Base-by-base conservation (phyloP, 2,888 invertebrate species). In the Kuschelorhynchus macadamiae region DNA sequence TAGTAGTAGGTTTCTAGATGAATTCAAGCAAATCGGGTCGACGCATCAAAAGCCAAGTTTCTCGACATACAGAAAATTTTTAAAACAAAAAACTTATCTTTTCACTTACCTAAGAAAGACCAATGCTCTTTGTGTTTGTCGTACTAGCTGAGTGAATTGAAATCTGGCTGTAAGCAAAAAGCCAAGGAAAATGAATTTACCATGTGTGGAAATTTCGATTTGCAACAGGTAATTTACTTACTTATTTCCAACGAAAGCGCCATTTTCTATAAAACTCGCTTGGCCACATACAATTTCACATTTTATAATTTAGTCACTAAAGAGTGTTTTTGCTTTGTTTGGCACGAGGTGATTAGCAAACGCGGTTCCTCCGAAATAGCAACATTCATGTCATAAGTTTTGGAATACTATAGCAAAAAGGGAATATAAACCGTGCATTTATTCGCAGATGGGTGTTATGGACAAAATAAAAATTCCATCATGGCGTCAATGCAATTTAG, bases 101-200 rank as follows among this genome's bases (percentile, higher is more conserved):
- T 73, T 52, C 64, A 64, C 32, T 41, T 49, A 1, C 71, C 74
- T 8, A 74, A 74, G 46, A 74, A 74, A 41, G 73, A 74, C 52
- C 25, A 25, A 7, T 25, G 25, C 7, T 25, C 25, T 25, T 25
- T 25, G 25, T 25, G 25, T 71, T n/a, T n/a, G n/a, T n/a, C n/a
- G n/a, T n/a, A n/a, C n/a, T n/a, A n/a, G n/a, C n/a, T n/a, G n/a
- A n/a, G n/a, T n/a, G n/a, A n/a, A n/a, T n/a, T n/a, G n/a, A n/a
- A n/a, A n/a, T n/a, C n/a, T n/a, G n/a, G n/a, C n/a, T n/a, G n/a
- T n/a, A n/a, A n/a, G n/a, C n/a, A n/a, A n/a, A n/a, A n/a, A n/a
- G n/a, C n/a, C n/a, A n/a, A n/a, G n/a, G n/a, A n/a, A n/a, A n/a
- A n/a, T n/a, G n/a, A n/a, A n/a, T n/a, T n/a, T n/a, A n/a, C n/a